These are phyloP conservation scores for Amphimallon solstitiale DNA, from an alignment of 2,888 invertebrate genomes.

Conservation along the genomic window DNA sequence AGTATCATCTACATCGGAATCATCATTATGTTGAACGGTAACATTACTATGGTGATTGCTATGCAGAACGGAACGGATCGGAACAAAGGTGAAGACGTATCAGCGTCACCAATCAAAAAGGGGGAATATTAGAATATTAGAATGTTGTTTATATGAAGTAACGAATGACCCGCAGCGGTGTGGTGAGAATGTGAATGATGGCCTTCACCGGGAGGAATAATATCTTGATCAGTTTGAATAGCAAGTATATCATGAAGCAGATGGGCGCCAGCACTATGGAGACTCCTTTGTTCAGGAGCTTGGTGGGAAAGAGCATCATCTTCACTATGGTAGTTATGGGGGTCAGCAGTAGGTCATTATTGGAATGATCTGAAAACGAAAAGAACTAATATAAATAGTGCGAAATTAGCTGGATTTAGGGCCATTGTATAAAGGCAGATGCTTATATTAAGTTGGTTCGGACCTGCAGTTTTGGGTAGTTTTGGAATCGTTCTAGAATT, in stretches of 20 bases:
- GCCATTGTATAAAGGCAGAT: too few relatives aligned
- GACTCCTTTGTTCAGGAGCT: slow-evolving; percentile 9
- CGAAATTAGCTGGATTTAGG: too few relatives aligned
- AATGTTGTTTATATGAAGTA: slow-evolving; percentile 18
- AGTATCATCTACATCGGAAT: slow-evolving; percentile 73
- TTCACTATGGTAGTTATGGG: slow-evolving; percentile 6
- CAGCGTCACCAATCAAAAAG: slow-evolving; percentile 62
- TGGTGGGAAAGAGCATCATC: slow-evolving; percentile 17
- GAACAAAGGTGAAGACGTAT: slow-evolving; percentile 55
- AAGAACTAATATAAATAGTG: too few relatives aligned
- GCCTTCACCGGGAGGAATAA: background rate
- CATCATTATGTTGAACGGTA: slow-evolving; percentile 64
- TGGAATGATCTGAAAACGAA: too few relatives aligned
- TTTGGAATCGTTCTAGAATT: too few relatives aligned
- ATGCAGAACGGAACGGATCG: background rate
- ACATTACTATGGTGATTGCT: background rate
- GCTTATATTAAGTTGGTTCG: too few relatives aligned
- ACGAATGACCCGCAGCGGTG: slow-evolving; percentile 18
- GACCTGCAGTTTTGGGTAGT: too few relatives aligned
- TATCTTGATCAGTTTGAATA: slow-evolving; percentile 8
- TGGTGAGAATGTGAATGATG: background rate
- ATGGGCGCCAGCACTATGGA: background rate
- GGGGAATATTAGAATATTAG: slow-evolving; percentile 20
- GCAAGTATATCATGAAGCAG: background rate
- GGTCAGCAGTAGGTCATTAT: background rate